Base-by-base conservation (phyloP, 2,888 invertebrate species). In the Cheilosia urbana region DNA sequence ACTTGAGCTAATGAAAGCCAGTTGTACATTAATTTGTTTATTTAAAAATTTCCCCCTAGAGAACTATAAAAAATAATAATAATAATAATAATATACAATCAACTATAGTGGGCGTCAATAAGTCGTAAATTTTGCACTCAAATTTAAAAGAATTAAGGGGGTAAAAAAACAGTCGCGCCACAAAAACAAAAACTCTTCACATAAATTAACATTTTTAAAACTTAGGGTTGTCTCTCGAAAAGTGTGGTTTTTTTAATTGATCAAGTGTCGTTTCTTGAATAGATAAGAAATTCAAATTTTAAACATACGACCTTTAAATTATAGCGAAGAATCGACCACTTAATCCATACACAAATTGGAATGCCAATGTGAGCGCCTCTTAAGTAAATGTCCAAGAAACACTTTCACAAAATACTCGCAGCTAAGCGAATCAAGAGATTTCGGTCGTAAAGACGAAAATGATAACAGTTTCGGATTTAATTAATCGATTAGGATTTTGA, bases 401-500 rank as follows among this genome's bases (percentile, higher is more conserved):
- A 82, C 71, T 78, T 72, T 78, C 78, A 78, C 66, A 60, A 62
- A 45, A 19, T 3, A 62, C n/a, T n/a, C 15, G 57, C n/a, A 53
- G 55, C 37, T n/a, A 5, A 53, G 11, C 57, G 47, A 40, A 15
- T 19, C 47, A 49, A 57, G 24, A 47, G 42, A 42, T 24, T 30
- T 19, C n/a, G 66, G 13, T 51, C 68, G 21, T 68, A 60, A 60
- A 68, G 37, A 60, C 42, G 68, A 42, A 49, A 78, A 21, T 21
- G 49, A 49, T 47, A 76, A 65, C 27, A 51, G 37, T 71, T 77
- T 53, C 58, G 42, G 77, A 11, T 37, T 82, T 71, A 77, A 82
- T 82, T 82, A 82, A 82, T 65, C 81, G 77, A 82, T 82, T 82
- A 66, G 17, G 37, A 37, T 37, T 58, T 21, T 58, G 63, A 77